Percentiles rank a stretch among this genome's conserved stretches.
phyloP scores from a whole-genome alignment of 2,888 invertebrate genomes.

The Eupithecia exiguata region DNA sequence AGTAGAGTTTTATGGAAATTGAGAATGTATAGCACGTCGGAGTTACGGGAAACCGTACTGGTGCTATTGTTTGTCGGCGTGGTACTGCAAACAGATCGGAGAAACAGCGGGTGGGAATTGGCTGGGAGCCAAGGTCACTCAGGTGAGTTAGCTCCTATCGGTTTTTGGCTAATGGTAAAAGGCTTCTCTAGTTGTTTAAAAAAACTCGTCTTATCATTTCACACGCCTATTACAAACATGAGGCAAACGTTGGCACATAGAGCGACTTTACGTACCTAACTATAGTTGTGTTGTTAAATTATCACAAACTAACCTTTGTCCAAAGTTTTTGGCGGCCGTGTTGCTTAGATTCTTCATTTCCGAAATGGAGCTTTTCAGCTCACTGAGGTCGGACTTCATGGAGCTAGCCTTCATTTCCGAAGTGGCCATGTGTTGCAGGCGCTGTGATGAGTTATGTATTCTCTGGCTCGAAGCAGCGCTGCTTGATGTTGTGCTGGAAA shows the following conservation, averaged over 20 bases:
- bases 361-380: slow-evolving; percentile 92
- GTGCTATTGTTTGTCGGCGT: slow-evolving; percentile 79
- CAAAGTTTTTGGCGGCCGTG: slow-evolving; percentile 74
- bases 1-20: slow-evolving; percentile 38
- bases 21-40: slow-evolving; percentile 44
- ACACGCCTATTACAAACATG: slow-evolving; percentile 52
- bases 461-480: slow-evolving; percentile 85
- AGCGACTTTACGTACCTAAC: slow-evolving; percentile 41
- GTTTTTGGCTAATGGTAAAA: slow-evolving; percentile 60
- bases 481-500: slow-evolving; percentile 84
- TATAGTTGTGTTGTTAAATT: slow-evolving; percentile 12
- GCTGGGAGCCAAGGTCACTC: slow-evolving; percentile 78
- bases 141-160: slow-evolving; percentile 76
- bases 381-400: slow-evolving; percentile 90
- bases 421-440: slow-evolving; percentile 80
- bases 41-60: slow-evolving; percentile 65
- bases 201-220: slow-evolving; percentile 55
- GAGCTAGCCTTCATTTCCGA: slow-evolving; percentile 92
- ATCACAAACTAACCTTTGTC: slow-evolving; percentile 68
- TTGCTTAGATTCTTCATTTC: slow-evolving; percentile 91
- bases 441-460: slow-evolving; percentile 84
- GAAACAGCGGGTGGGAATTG: slow-evolving; percentile 76
- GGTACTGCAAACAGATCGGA: slow-evolving; percentile 76
- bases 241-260: slow-evolving; percentile 57
- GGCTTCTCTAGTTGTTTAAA: slow-evolving; percentile 51